These are phyloP conservation scores for Anagrus nilaparvatae DNA, from an alignment of 1,140 invertebrate genomes.

Conservation along the genomic window DNA sequence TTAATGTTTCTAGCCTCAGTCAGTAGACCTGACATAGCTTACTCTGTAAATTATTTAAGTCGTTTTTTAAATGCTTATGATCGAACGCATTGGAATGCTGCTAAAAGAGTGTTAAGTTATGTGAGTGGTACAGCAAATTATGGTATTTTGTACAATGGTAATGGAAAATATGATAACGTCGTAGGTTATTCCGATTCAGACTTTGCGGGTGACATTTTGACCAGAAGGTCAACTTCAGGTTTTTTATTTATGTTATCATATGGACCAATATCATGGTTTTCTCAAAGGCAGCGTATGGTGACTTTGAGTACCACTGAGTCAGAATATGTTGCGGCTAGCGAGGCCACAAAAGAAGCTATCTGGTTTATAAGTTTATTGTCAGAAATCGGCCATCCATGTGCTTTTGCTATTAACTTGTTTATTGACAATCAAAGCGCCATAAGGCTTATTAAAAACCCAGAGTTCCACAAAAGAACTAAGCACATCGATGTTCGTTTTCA, in stretches of 20 bases:
- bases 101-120: slow-evolving; percentile 34
- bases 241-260: slow-evolving; percentile 13
- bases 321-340: slow-evolving; percentile 28
- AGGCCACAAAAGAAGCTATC: slow-evolving; percentile 21
- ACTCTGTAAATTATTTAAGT: slow-evolving; percentile 27
- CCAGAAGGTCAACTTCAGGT: slow-evolving; percentile 16
- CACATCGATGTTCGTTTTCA: slow-evolving; percentile 24
- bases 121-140: slow-evolving; percentile 28
- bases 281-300: slow-evolving; percentile 23
- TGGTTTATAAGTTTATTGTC: slow-evolving; percentile 15
- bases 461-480: slow-evolving; percentile 19
- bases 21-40: slow-evolving; percentile 34
- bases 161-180: neutral
- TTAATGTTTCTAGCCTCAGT: slow-evolving; percentile 32
- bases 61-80: slow-evolving; percentile 25
- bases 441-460: slow-evolving; percentile 18
- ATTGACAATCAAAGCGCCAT: slow-evolving; percentile 18
- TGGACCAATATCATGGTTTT: slow-evolving; percentile 23
- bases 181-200: slow-evolving; percentile 18
- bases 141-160: slow-evolving; percentile 16
- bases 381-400: slow-evolving; percentile 6
- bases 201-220: slow-evolving; percentile 15
- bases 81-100: slow-evolving; percentile 26
- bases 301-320: slow-evolving; percentile 29
- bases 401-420: neutral